Base-by-base conservation (phyloP, 1,140 invertebrate species). In the Drosophila subobscura region DNA sequence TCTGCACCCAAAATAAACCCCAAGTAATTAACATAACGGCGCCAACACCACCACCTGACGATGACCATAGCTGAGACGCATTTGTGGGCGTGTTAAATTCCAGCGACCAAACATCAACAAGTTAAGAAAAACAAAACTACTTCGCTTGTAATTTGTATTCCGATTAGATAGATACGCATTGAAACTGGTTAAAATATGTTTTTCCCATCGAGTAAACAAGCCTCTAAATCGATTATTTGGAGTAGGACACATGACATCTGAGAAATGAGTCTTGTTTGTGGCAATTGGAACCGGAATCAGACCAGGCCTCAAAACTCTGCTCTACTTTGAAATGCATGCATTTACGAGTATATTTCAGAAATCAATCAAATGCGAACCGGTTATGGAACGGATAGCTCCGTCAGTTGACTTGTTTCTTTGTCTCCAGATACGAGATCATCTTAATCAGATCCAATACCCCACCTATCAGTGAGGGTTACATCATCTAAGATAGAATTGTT, bases 61-160 rank as follows among this genome's bases (percentile, higher is more conserved):
- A 55, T 33, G 51, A 65, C 63, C 66, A 68, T 68, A 68, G 41
- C 64, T 55, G 54, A 37, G 61, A 25, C 70, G 29, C 45, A 72
- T 72, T 72, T 63, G 56, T 72, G 67, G 70, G 67, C 58, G 67
- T 72, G 65, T 46, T 25, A 33, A 68, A 56, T 25, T 16, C 27
- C n/a, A 42, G 47, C 33, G 44, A 33, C 49, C 16, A 20, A 51
- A 37, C 63, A 51, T 16, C 63, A 25, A 10, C 56, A 27, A 60
- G 25, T 6, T 6, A 10, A 51, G 22, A 2, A 29, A 40, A 47
- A 59, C 33, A 25, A 25, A 29, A 33, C 46, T 37, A 20, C 47
- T 27, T n/a, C 47, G 40, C 42, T 54, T 66, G 49, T 33, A 67
- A 46, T 27, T 47, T 33, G 29, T 29, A 67, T 68, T 68, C 63